Percentiles rank a stretch among this genome's conserved stretches.
phyloP scores from a whole-genome alignment of 2,888 invertebrate genomes.

The Cephus nigrinus region DNA sequence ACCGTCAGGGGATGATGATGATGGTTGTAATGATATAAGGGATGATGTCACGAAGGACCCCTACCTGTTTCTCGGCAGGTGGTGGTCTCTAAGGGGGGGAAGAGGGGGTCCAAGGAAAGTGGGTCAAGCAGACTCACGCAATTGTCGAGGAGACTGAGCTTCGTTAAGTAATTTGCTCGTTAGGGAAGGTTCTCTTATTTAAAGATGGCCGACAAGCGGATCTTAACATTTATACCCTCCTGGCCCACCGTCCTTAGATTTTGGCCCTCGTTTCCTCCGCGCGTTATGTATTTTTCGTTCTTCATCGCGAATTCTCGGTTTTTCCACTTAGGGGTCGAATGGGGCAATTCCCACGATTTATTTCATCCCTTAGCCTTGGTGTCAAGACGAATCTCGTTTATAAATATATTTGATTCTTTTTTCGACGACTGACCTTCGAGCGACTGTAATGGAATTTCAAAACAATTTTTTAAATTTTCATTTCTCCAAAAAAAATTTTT shows the following conservation, averaged over 20 bases:
- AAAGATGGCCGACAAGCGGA: not conserved
- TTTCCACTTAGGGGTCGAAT: not conserved
- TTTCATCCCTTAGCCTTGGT: not conserved
- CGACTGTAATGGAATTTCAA: not conserved
- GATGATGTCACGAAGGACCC: not conserved
- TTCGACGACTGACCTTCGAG: not conserved
- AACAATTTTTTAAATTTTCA: not conserved
- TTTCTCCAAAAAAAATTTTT: not conserved
- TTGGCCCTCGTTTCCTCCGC: not conserved
- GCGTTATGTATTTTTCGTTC: not conserved
- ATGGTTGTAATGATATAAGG: not conserved
- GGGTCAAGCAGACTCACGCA: constrained; percentile 2
- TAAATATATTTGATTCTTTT: not conserved
- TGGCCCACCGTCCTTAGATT: not conserved
- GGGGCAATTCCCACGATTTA: not conserved
- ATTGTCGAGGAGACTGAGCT: constrained; percentile 9
- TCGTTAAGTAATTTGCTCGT: constrained; percentile 9
- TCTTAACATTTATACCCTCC: not conserved
- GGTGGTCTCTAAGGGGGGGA: not conserved
- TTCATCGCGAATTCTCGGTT: not conserved
- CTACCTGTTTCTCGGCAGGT: not conserved
- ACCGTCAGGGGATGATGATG: not conserved
- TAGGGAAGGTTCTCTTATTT: not conserved
- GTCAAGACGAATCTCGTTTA: not conserved
- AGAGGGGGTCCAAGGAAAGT: not conserved